phyloP scores from a whole-genome alignment of 2,888 invertebrate species.

The Leucozona laternaria region DNA sequence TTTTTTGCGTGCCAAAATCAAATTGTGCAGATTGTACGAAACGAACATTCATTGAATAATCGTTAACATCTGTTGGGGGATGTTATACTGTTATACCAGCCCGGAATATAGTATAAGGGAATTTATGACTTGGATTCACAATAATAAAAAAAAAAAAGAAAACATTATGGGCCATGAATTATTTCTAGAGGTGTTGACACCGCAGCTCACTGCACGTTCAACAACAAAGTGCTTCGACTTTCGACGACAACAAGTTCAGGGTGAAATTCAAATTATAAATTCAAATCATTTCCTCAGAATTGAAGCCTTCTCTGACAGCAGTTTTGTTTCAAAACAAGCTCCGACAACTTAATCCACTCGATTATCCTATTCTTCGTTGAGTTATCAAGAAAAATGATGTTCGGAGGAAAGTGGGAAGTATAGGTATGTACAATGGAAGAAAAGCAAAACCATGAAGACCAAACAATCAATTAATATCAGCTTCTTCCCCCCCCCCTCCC shows the following conservation, averaged over 20 bases:
- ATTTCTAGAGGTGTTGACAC: conserved; percentile 22
- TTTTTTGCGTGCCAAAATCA: conserved; percentile 36
- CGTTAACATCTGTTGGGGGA: conserved; percentile 80
- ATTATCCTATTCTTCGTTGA: conserved; percentile 37
- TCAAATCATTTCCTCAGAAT: conserved; percentile 15
- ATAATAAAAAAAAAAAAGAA: conserved; percentile 7
- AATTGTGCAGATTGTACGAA: conserved; percentile 46
- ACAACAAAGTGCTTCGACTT: background rate
- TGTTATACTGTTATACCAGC: conserved; percentile 4
- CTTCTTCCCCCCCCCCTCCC: background rate
- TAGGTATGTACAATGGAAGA: background rate
- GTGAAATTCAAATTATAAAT: conserved; percentile 21
- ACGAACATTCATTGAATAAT: conserved; percentile 78
- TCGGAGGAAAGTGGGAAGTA: background rate
- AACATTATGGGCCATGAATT: conserved; percentile 26
- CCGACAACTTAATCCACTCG: conserved; percentile 43
- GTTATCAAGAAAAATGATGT: conserved; percentile 21
- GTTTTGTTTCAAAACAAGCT: conserved; percentile 21
- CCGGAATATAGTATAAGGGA: background rate
- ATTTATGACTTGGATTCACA: conserved; percentile 30
- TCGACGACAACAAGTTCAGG: conserved; percentile 19
- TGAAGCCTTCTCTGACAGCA: conserved; percentile 25
- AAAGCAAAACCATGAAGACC: conserved; percentile 25
- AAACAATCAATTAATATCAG: conserved; percentile 63
- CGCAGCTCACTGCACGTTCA: background rate